Evolutionary conservation across 2,888 invertebrate species (phyloP), one percentile per base, ranked within the genome.

Genomic region (Phyllotreta cruciferae): DNA sequence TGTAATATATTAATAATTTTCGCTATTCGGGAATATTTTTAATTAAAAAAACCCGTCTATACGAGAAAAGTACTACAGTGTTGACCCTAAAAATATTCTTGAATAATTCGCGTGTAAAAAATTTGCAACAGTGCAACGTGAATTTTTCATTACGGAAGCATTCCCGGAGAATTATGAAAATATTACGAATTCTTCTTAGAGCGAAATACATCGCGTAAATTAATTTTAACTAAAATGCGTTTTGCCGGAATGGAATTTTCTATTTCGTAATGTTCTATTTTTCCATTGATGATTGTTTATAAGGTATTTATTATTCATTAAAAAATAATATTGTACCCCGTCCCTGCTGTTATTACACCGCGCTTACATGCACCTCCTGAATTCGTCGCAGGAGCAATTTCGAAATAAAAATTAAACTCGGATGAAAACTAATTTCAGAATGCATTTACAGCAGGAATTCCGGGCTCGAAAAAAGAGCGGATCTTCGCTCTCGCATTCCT

Each of bases 391-490:
- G 41, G 41, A 41, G 41, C 10, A 41, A 41, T 41, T 41, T 41
- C 10, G 10, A 41, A 41, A 41, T 41, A 41, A 41, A 10, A 41
- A 41, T 41, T n/a, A 41, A 41, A 41, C 9, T 41, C n/a, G 10
- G 10, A 41, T 41, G 41, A 41, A 41, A 41, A 41, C 41, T 41
- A 41, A 41, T 41, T 41, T 41, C 10, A 41, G 10, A 41, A 41
- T 10, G 41, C 41, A 41, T 41, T 41, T 41, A 9, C 41, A 41
- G 41, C n/a, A 41, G 10, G 10, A 10, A 41, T n/a, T 41, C n/a
- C 41, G 9, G 41, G n/a, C 41, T 41, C 10, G 41, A 41, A 41
- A 41, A 41, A 10, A 10, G 41, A 41, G 10, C 41, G 10, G 10
- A 41, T 41, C 41, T 41, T 41, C 10, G 9, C 41, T 10, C 41